Percentiles rank a stretch among this genome's conserved stretches.
Evolutionary conservation across 2,797 vertebrate genomes (phyloP).

Genomic region (Cossypha niveicapilla): DNA sequence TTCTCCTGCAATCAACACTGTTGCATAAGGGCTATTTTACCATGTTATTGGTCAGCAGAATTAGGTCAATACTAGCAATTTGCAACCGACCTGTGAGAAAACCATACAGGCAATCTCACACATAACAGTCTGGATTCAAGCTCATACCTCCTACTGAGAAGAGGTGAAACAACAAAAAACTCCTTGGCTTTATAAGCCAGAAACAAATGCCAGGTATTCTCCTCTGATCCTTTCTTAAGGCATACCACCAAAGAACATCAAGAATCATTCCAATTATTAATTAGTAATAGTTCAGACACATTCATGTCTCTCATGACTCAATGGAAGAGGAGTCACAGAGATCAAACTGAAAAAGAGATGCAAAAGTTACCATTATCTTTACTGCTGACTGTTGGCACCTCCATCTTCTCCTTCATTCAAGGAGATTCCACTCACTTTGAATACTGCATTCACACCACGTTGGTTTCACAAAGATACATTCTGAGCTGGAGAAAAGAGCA

Average conservation of each 20-base stretch:
- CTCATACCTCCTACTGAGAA: not conserved
- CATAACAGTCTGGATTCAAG: not conserved
- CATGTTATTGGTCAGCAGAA: not conserved
- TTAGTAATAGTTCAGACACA: not conserved
- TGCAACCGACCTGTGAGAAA: not conserved
- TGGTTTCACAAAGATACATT: not conserved
- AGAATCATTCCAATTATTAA: not conserved
- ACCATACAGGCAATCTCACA: not conserved
- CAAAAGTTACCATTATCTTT: slow-evolving; percentile 67
- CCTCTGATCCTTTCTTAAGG: not conserved
- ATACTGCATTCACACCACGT: slow-evolving; percentile 37
- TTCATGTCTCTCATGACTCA: not conserved
- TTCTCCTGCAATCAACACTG: not conserved
- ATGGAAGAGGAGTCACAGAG: not conserved
- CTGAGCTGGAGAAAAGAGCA: slow-evolving; percentile 1
- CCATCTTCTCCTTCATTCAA: slow-evolving; percentile 54
- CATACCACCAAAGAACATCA: not conserved
- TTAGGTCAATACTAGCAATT: not conserved
- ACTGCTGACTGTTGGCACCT: slow-evolving; percentile 21
- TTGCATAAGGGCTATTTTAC: not conserved
- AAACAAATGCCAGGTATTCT: not conserved
- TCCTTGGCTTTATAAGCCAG: not conserved
- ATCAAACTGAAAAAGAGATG: not conserved
- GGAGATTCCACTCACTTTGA: slow-evolving; percentile 25
- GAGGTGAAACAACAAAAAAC: not conserved